Conservation (phyloP, 2,797 vertebrate genomes). For the Nasua narica region DNA sequence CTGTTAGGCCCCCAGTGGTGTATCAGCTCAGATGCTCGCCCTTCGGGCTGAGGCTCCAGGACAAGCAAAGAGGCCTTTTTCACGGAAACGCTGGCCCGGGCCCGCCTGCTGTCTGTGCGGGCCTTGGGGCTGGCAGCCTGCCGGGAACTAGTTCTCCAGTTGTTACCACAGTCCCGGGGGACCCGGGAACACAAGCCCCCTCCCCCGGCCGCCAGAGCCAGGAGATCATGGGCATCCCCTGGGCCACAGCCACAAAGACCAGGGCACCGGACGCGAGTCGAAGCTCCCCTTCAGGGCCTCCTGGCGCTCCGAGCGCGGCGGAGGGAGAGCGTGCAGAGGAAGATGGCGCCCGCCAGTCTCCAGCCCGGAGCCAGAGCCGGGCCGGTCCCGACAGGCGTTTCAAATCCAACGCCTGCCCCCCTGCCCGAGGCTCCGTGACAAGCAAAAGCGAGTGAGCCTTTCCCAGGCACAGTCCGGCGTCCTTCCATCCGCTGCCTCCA, state of each 20-base stretch:
- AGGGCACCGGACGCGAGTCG: not conserved
- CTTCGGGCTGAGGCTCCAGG: not conserved
- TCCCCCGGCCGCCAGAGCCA: not conserved
- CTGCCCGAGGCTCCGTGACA: not conserved
- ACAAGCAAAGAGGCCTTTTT: not conserved
- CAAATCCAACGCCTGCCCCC: no score
- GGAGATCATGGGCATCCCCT: not conserved
- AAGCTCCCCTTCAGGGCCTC: not conserved
- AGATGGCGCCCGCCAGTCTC: not conserved
- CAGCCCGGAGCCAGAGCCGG: no score
- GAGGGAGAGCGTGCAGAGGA: no score
- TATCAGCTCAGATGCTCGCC: not conserved
- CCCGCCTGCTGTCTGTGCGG: not conserved
- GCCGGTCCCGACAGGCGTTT: no score
- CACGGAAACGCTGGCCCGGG: not conserved
- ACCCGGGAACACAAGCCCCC: not conserved
- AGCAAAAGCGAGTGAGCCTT: not conserved
- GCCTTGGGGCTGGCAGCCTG: not conserved
- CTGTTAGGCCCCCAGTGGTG: not conserved
- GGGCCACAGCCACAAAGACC: no score
- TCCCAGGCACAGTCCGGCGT: not conserved
- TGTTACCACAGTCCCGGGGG: not conserved
- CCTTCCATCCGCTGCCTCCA: not conserved
- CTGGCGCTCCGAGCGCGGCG: not conserved
- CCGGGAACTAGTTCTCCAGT: not conserved